Percentiles rank a stretch among this genome's conserved stretches.
phyloP scores from a whole-genome alignment of 2,888 invertebrate species.

The Lepetodrilus schrolli region DNA sequence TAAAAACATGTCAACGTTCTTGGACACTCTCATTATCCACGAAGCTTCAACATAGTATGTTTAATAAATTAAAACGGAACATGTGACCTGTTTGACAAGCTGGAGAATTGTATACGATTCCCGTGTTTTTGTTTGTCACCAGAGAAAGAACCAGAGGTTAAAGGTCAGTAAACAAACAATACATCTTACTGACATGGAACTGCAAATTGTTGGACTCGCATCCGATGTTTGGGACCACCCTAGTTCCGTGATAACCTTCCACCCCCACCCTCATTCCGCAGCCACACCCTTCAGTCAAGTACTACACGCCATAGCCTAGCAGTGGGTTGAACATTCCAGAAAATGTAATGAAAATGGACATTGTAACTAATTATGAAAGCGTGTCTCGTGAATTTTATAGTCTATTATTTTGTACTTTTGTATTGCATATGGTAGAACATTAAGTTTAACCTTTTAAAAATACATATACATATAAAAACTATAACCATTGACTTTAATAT shows the following conservation, averaged over 20 bases:
- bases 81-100: neutral
- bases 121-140: neutral
- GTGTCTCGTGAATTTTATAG: no score
- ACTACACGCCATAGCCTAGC: neutral
- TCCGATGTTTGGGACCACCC: slow-evolving; percentile 8
- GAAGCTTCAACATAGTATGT: neutral
- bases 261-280: slow-evolving; percentile 7
- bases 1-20: no score
- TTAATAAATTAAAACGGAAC: neutral
- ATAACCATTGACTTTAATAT: no score
- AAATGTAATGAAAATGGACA: no score
- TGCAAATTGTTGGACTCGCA: slow-evolving; percentile 13
- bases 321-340: no score
- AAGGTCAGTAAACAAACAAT: slow-evolving; percentile 12
- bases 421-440: no score
- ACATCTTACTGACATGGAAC: neutral
- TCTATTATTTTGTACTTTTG: no score
- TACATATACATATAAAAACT: no score
- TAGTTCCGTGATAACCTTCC: no score
- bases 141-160: neutral
- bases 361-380: no score
- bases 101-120: no score
- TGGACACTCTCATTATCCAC: neutral
- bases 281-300: slow-evolving; percentile 1
- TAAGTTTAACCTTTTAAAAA: no score